These are phyloP conservation scores for Machaerirhynchus nigripectus DNA, from an alignment of 2,113 vertebrate species.

Conservation along the genomic window DNA sequence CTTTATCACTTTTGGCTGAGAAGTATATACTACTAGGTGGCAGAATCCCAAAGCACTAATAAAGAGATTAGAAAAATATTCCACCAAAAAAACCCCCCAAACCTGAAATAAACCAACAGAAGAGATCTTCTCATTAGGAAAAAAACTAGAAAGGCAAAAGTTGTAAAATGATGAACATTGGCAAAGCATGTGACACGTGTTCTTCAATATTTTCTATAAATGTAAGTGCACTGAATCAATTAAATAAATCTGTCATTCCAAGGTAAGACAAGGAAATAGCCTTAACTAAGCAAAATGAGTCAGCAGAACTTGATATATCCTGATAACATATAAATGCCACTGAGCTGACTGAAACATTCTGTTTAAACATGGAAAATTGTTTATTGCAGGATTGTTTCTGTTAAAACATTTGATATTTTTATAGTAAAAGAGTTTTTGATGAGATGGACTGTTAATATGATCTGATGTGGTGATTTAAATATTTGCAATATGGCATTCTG, in stretches of 20 bases:
- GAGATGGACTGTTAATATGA: not conserved
- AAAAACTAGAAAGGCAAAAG: not conserved
- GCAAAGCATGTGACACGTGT: not conserved
- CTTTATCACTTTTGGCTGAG: not conserved
- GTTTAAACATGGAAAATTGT: not conserved
- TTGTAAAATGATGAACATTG: not conserved
- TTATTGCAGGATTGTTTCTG: not conserved
- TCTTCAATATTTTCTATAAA: not conserved
- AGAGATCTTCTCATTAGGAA: not conserved
- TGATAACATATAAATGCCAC: not conserved
- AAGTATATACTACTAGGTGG: not conserved
- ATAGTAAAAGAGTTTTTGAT: not conserved
- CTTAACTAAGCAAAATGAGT: not conserved
- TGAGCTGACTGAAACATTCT: not conserved
- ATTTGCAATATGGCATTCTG: not conserved
- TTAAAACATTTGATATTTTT: not conserved
- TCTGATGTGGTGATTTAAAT: not conserved
- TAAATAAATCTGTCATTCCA: not conserved
- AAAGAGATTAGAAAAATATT: not conserved
- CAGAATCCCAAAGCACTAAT: not conserved
- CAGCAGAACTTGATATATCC: not conserved
- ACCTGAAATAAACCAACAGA: not conserved
- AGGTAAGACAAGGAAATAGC: not conserved
- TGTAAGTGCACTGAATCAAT: not conserved
- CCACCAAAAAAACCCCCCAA: accelerated